Evolutionary conservation across 2,113 vertebrate species (phyloP).

Genomic region (Coptodon bakossiorum): DNA sequence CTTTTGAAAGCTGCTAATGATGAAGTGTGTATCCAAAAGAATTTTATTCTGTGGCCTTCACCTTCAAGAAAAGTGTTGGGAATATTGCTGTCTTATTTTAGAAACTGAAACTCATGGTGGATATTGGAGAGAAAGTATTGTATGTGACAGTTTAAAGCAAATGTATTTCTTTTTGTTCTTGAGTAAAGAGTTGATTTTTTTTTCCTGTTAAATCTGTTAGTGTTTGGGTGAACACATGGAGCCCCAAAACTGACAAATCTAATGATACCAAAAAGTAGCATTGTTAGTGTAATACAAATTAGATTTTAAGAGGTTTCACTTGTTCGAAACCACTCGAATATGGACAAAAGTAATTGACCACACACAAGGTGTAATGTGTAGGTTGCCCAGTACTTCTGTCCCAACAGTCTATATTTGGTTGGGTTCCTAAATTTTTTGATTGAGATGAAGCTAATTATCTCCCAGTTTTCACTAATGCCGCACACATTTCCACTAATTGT

Average conservation of each 20-base stretch:
- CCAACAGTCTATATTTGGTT: not conserved
- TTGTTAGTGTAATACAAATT: not conserved
- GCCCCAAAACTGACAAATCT: not conserved
- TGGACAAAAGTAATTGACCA: not conserved
- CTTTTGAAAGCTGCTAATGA: conserved; percentile 6
- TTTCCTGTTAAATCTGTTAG: not conserved
- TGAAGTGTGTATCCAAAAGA: not conserved
- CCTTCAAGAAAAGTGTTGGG: not conserved
- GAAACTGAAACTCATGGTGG: not conserved
- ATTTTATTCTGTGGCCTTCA: conserved; percentile 39
- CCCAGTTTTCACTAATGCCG: not conserved
- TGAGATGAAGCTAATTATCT: not conserved
- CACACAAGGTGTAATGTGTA: not conserved
- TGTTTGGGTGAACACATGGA: not conserved
- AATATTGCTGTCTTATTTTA: not conserved
- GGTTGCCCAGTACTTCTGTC: not conserved
- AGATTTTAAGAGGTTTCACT: not conserved
- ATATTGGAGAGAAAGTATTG: not conserved
- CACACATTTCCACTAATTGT: not conserved
- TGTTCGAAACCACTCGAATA: not conserved
- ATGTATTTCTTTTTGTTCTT: not conserved
- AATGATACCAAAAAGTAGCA: not conserved
- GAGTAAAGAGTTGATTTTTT: not conserved
- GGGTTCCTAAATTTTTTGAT: not conserved
- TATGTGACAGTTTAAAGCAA: not conserved